A percentile compares a stretch with the other conserved stretches of the same genome.
Conservation (phyloP, 2,113 vertebrate genomes). For the Ictidomys tridecemlineatus region DNA sequence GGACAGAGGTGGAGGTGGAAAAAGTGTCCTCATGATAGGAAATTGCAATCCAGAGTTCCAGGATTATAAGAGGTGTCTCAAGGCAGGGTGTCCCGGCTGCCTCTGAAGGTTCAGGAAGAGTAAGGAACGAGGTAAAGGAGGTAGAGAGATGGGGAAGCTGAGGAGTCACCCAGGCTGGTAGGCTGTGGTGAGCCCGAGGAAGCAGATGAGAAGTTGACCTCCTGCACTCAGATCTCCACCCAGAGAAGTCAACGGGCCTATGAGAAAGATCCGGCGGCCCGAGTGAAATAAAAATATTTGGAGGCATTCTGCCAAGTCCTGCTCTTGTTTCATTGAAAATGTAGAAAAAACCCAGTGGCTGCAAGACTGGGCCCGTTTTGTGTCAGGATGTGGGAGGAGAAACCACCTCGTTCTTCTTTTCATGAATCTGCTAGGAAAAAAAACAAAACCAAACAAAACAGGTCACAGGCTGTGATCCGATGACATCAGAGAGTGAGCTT, state of each 20-base stretch:
- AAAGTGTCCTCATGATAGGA: neutral
- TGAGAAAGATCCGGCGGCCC: neutral
- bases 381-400: conserved; percentile 47
- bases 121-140: neutral
- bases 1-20: neutral
- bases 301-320: neutral
- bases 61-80: neutral
- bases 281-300: neutral
- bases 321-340: neutral
- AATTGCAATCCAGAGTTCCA: neutral
- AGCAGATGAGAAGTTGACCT: neutral
- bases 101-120: neutral
- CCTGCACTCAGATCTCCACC: fast-evolving
- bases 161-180: too few species aligned
- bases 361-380: neutral
- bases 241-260: neutral
- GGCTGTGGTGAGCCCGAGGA: neutral
- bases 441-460: neutral
- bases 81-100: neutral
- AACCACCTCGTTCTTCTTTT: neutral
- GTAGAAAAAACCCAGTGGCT: neutral
- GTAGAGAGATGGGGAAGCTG: neutral
- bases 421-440: neutral
- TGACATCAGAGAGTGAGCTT: neutral
- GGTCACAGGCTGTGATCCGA: neutral